Conservation (phyloP, 2,888 invertebrate genomes). For the Phasia obesa region DNA sequence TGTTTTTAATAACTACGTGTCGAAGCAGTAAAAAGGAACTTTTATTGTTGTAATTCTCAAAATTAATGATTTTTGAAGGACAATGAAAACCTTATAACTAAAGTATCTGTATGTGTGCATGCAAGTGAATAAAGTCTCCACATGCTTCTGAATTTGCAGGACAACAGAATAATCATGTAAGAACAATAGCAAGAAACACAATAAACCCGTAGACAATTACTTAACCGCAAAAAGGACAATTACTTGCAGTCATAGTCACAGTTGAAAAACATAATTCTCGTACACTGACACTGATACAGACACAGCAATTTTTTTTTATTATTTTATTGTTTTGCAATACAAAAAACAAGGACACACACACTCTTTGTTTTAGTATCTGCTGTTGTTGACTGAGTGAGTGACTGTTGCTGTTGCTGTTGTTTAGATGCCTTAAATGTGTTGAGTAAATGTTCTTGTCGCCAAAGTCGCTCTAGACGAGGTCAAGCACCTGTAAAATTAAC, state of each 20-base stretch:
- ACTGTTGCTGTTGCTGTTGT: constrained; percentile 33
- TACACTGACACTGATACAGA: neutral
- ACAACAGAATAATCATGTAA: constrained; percentile 21
- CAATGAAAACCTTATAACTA: no score
- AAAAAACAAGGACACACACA: constrained; percentile 37
- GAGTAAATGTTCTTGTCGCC: constrained; percentile 49
- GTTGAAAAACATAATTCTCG: neutral
- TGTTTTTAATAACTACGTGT: no score
- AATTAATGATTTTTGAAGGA: neutral
- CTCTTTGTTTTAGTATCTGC: neutral
- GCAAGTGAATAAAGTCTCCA: constrained; percentile 35
- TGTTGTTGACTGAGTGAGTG: constrained; percentile 21
- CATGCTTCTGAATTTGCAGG: constrained; percentile 35
- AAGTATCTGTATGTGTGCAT: no score
- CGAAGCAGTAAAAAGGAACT: constrained; percentile 30
- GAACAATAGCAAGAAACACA: constrained; percentile 7
- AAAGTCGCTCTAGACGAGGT: constrained; percentile 53
- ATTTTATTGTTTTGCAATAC: constrained; percentile 55
- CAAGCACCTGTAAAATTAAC: constrained; percentile 59
- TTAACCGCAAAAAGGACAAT: constrained; percentile 67
- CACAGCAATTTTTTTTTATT: neutral
- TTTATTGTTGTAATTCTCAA: constrained; percentile 10
- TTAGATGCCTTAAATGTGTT: neutral
- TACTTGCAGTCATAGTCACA: constrained; percentile 27
- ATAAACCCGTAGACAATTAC: constrained; percentile 58